Percentiles rank a stretch among this genome's conserved stretches.
Conservation (phyloP, 2,888 invertebrate genomes). For the Chrysolina haemoptera region DNA sequence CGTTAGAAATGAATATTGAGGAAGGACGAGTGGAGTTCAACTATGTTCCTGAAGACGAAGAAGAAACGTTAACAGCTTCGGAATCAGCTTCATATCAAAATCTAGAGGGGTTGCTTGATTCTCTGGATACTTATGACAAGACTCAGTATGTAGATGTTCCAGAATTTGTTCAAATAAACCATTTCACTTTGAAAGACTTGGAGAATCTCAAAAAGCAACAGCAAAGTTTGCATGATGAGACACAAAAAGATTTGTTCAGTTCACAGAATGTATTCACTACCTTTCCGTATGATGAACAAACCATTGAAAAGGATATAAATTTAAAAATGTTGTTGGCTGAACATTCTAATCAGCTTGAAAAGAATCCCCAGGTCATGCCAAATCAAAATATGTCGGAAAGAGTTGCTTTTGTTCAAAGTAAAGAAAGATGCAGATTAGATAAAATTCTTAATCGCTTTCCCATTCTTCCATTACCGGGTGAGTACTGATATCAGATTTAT, state of each 20-base stretch:
- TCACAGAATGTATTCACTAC: not conserved
- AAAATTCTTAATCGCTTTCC: not conserved
- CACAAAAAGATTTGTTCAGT: not conserved
- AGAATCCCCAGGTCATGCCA: not conserved
- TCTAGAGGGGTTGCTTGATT: constrained; percentile 36
- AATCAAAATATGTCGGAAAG: not conserved
- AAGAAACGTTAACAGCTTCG: constrained; percentile 23
- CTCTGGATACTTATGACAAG: constrained; percentile 28
- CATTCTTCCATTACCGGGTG: not conserved
- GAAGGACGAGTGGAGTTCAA: not conserved
- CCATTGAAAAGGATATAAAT: not conserved
- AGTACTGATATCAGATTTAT: too few relatives aligned
- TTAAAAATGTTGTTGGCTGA: not conserved
- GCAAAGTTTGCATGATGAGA: not conserved
- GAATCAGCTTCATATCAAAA: constrained; percentile 18
- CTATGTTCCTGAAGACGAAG: constrained; percentile 16
- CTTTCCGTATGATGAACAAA: not conserved
- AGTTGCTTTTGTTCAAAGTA: not conserved
- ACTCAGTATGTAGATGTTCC: constrained; percentile 44
- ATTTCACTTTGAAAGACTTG: constrained; percentile 31
- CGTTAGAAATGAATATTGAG: constrained; percentile 19
- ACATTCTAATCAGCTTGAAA: not conserved
- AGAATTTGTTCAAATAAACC: constrained; percentile 47
- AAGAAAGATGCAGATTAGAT: not conserved
- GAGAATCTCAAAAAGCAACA: not conserved